These are phyloP conservation scores for Tyrannus savana DNA, from an alignment of 2,113 vertebrate genomes.

Conservation along the genomic window DNA sequence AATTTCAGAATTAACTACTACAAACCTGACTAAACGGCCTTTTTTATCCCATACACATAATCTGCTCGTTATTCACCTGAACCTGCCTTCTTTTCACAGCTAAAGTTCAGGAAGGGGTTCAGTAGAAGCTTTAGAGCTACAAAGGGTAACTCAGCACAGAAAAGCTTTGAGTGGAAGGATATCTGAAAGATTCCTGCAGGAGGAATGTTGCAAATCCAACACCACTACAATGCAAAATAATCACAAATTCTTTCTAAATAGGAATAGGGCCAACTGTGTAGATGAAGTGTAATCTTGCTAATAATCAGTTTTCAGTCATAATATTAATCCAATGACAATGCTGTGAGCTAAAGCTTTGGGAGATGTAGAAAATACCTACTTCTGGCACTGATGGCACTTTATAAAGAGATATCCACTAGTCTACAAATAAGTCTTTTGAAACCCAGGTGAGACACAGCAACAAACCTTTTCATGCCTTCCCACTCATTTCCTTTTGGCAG, in stretches of 20 bases:
- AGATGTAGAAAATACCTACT: not conserved
- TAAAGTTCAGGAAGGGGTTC: not conserved
- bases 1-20: slow-evolving; percentile 48
- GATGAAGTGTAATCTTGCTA: not conserved
- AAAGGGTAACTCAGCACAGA: not conserved
- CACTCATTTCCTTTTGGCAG: not conserved
- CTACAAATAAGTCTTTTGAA: not conserved
- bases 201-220: not conserved
- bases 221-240: not conserved
- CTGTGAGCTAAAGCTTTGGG: not conserved
- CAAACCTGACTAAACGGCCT: not conserved
- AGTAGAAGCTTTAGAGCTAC: not conserved
- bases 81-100: not conserved
- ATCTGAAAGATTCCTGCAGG: not conserved
- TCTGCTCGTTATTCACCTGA: not conserved
- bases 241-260: not conserved
- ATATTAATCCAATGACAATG: not conserved
- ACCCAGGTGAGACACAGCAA: not conserved
- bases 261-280: not conserved
- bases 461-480: not conserved
- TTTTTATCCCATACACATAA: slow-evolving; percentile 34
- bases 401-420: not conserved
- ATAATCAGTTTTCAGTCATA: not conserved
- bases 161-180: not conserved
- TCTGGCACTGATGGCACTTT: not conserved